Conservation (phyloP, 2,113 vertebrate species). For the Hemiscyllium ocellatum region DNA sequence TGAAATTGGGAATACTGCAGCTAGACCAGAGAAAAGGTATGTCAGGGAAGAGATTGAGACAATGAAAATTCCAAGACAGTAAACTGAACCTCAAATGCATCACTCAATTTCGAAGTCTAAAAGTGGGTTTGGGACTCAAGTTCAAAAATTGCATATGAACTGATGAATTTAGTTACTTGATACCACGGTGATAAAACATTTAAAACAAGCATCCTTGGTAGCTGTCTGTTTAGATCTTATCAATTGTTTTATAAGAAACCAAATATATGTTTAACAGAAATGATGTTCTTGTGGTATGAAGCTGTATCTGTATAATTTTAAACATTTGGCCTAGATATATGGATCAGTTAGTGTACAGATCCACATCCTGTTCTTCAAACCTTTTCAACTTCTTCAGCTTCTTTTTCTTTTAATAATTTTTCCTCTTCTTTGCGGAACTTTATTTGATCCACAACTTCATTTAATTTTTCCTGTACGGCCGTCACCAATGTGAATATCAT, state of each 20-base stretch:
- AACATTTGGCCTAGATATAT: neutral
- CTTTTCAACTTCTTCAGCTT: slow-evolving; percentile 93
- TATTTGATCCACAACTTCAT: slow-evolving; percentile 88
- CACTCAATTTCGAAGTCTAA: neutral
- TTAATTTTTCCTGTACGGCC: slow-evolving; percentile 91
- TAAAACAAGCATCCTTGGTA: neutral
- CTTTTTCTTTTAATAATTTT: slow-evolving; percentile 73
- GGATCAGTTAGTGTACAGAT: neutral
- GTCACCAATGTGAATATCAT: slow-evolving; percentile 98
- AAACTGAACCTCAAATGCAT: neutral
- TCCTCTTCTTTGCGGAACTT: slow-evolving; percentile 87
- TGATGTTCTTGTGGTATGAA: neutral
- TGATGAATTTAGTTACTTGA: neutral
- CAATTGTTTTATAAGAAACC: neutral
- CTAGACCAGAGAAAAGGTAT: neutral
- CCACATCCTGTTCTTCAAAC: slow-evolving; percentile 49
- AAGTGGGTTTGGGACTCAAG: neutral
- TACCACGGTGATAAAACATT: neutral
- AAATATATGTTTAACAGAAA: neutral
- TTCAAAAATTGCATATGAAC: neutral
- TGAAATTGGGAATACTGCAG: neutral
- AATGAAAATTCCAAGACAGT: neutral
- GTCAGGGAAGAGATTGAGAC: neutral
- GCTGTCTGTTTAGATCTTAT: neutral
- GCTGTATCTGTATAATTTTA: neutral